Conservation (phyloP, 2,888 invertebrate species). For the Saturnia pavonia region DNA sequence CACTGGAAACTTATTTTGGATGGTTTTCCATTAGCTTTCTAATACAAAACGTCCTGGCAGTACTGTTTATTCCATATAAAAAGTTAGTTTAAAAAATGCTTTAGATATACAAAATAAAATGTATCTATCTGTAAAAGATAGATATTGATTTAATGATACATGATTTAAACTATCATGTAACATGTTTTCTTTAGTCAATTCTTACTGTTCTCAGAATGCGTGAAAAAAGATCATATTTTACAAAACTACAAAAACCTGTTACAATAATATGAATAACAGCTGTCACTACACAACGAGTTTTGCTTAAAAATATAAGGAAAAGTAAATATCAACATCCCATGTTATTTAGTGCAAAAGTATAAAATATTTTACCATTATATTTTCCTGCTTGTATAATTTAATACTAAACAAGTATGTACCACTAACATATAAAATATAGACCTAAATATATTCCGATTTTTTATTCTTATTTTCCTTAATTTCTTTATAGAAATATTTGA, state of each 20-base stretch:
- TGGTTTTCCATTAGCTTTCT: neutral
- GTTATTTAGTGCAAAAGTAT: too few species aligned
- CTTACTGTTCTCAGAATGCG: neutral
- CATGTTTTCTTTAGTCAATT: neutral
- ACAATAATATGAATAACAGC: neutral
- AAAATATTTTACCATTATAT: neutral
- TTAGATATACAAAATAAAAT: neutral
- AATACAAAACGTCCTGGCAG: too few species aligned
- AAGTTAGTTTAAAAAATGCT: neutral
- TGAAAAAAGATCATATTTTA: neutral
- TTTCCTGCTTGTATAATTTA: neutral
- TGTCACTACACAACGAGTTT: neutral
- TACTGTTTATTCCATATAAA: too few species aligned
- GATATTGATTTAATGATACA: too few species aligned
- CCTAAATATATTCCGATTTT: neutral
- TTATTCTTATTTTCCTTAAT: too few species aligned
- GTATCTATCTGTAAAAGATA: too few species aligned
- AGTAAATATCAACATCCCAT: neutral
- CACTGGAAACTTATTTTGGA: neutral
- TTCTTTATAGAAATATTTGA: too few species aligned
- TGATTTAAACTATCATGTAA: too few species aligned
- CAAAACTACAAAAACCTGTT: neutral
- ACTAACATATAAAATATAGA: neutral
- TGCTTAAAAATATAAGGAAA: neutral
- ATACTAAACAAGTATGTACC: neutral